Evolutionary conservation across 2,888 invertebrate genomes (phyloP).

Genomic region (Scaptomyza parva): DNA sequence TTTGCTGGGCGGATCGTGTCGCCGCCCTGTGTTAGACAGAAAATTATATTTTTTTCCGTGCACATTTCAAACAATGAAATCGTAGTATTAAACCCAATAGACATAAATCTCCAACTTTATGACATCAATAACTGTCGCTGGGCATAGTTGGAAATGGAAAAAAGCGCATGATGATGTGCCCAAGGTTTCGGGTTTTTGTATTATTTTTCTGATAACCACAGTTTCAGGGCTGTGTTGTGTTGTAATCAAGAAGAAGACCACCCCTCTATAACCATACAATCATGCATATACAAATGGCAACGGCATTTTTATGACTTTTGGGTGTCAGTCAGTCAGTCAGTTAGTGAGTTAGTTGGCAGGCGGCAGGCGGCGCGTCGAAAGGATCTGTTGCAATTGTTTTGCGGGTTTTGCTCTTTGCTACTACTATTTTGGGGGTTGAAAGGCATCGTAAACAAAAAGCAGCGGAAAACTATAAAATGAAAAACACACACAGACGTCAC

Average conservation of each 20-base stretch:
- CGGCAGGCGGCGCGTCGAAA: slow-evolving; percentile 48
- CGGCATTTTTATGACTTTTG: slow-evolving; percentile 77
- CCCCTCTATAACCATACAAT: slow-evolving; percentile 38
- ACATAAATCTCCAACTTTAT: slow-evolving; percentile 80
- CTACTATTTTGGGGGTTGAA: slow-evolving; percentile 60
- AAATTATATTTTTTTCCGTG: background rate
- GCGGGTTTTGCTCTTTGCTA: slow-evolving; percentile 22
- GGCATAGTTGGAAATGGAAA: slow-evolving; percentile 34
- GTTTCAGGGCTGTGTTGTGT: slow-evolving; percentile 43
- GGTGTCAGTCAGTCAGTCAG: slow-evolving; percentile 57
- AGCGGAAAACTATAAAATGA: slow-evolving; percentile 79
- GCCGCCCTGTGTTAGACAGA: slow-evolving; percentile 12
- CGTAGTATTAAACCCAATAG: slow-evolving; percentile 37
- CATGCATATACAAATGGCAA: slow-evolving; percentile 63
- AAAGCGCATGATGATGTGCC: slow-evolving; percentile 55
- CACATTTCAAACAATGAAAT: slow-evolving; percentile 42
- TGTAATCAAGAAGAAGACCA: slow-evolving; percentile 56
- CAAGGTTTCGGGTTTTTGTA: slow-evolving; percentile 39
- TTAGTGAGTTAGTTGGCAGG: slow-evolving; percentile 37
- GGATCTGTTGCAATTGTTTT: slow-evolving; percentile 77
- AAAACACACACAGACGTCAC: slow-evolving; percentile 59
- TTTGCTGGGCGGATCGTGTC: slow-evolving; percentile 23
- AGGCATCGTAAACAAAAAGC: slow-evolving; percentile 70
- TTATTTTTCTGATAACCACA: slow-evolving; percentile 68
- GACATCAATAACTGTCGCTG: slow-evolving; percentile 79